These are phyloP conservation scores for Sminthurinus aureus DNA, from an alignment of 2,888 invertebrate genomes.

Conservation along the genomic window DNA sequence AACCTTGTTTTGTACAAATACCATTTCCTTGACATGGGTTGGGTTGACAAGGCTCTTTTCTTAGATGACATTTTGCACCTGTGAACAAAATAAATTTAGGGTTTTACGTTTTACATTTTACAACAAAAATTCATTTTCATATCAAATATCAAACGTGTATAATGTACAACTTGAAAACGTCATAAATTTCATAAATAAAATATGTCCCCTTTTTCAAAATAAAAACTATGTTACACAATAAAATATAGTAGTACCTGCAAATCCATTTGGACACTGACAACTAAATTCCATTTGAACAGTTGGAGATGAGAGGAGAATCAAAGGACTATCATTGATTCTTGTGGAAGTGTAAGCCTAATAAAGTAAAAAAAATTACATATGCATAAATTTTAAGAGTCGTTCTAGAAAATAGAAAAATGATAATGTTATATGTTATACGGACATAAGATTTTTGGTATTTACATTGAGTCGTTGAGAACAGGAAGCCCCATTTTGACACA, in stretches of 20 bases:
- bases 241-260: conserved; percentile 70
- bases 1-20: conserved; percentile 80
- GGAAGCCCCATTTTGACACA: conserved; percentile 75
- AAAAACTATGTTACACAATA: conserved; percentile 59
- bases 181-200: too few relatives aligned
- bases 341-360: conserved; percentile 72
- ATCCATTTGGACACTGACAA: conserved; percentile 85
- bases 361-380: too few relatives aligned
- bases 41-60: conserved; percentile 89
- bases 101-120: not conserved
- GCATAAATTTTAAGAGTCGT: too few relatives aligned
- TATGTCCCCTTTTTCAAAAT: too few relatives aligned
- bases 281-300: conserved; percentile 77
- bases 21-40: conserved; percentile 87
- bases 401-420: too few relatives aligned
- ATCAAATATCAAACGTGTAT: too few relatives aligned
- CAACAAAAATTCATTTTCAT: too few relatives aligned
- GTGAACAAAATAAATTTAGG: conserved; percentile 2
- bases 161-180: too few relatives aligned
- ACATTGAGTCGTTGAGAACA: conserved; percentile 79
- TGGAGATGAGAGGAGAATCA: conserved; percentile 84
- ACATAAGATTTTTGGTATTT: too few relatives aligned
- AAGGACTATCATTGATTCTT: conserved; percentile 80
- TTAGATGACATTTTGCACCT: conserved; percentile 72
- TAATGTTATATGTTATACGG: too few relatives aligned